Base-by-base conservation (phyloP, 2,113 vertebrate species). In the Excalfactoria chinensis region DNA sequence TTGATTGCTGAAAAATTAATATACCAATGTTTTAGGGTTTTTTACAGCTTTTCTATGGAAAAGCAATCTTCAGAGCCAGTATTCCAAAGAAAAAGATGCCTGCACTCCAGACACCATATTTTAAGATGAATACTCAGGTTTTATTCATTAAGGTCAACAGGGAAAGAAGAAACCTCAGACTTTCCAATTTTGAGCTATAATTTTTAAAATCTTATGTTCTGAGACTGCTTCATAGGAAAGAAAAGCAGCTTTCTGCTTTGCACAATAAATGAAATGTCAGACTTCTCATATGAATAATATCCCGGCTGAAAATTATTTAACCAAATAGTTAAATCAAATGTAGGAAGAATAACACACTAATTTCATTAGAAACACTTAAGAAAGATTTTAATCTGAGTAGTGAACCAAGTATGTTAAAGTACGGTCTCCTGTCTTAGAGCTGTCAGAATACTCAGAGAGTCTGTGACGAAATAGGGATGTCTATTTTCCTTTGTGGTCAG, bases 1-100 rank as follows among this genome's bases (percentile, higher is more conserved):
- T 86, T 83, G 84, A 91, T 89, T 91, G 68, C 91, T 87, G 58
- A 59, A 92, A 96, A 92, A 95, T 94, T 89, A 91, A 92, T 89
- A 64, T 40, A 86, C 87, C 56, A 30, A 8, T 48, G 49, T 63
- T 77, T 60, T 51, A 91, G 48, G 80, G 88, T 67, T 68, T 70
- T 66, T 85, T 87, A 53, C 51, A 81, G 56, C n/a, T 89, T 91
- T 89, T 79, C 77, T 34, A 48, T 25, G 37, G 76, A 87, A 83
- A 93, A 67, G 10, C 60, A 53, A 53, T 83, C 51, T 72, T 90
- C 22, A 43, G 58, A 76, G 41, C 26, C 21, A 75, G 2, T 32
- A 32, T 84, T 90, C 28, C n/a, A 34, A 74, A 89, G 46, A 89
- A 82, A 63, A 40, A 84, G 60, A 9, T 16, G 86, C 59, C 44